These are phyloP conservation scores for Electrophaes corylata DNA, from an alignment of 2,888 invertebrate genomes.

Conservation along the genomic window DNA sequence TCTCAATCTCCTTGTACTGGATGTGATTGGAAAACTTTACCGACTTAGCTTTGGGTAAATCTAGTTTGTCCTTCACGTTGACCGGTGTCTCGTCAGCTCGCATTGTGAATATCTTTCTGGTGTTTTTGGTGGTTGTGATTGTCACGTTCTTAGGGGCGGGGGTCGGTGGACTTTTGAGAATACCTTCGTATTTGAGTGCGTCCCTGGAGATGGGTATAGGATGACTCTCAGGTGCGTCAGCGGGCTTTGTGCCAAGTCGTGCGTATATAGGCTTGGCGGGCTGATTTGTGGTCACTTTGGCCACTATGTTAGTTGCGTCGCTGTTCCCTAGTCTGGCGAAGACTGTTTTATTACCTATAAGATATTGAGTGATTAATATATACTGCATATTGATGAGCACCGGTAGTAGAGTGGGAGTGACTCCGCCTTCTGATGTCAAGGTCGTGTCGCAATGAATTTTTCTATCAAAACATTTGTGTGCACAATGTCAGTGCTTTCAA, in stretches of 20 bases:
- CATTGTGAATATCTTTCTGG: conserved; percentile 74
- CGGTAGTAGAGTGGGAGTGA: no score
- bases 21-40: conserved; percentile 76
- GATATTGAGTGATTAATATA: background rate
- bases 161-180: conserved; percentile 60
- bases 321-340: conserved; percentile 72
- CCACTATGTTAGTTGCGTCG: conserved; percentile 43
- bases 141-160: conserved; percentile 55
- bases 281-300: conserved; percentile 37
- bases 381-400: no score
- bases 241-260: conserved; percentile 66
- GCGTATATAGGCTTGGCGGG: conserved; percentile 67
- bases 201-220: conserved; percentile 64
- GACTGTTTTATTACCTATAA: conserved; percentile 63
- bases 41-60: conserved; percentile 65
- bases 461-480: no score
- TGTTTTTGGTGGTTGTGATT: conserved; percentile 62
- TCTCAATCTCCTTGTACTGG: conserved; percentile 77
- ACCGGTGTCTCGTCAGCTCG: conserved; percentile 74
- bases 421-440: no score
- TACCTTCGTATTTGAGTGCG: conserved; percentile 78
- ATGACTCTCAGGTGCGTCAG: conserved; percentile 22
- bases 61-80: conserved; percentile 72
- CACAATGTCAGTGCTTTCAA: no score
- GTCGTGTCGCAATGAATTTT: no score